Conservation (phyloP, 2,113 vertebrate species). For the Cyprinus carpio region DNA sequence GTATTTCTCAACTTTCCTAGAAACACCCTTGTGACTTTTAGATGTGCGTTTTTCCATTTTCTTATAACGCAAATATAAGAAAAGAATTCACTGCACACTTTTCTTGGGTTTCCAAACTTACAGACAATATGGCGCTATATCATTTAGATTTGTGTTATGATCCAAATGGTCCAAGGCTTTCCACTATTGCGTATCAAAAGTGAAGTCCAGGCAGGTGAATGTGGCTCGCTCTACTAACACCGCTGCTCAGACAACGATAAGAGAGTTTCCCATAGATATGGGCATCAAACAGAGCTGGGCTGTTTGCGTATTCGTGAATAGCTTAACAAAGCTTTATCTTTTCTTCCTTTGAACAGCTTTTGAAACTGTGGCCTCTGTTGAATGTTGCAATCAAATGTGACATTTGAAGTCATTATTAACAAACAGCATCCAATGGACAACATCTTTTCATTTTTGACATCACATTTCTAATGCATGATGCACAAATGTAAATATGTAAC, state of each 20-base stretch:
- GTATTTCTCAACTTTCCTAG: no score
- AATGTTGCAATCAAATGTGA: no score
- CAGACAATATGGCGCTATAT: not conserved
- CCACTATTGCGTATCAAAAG: not conserved
- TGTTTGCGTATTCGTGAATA: not conserved
- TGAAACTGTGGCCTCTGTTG: not conserved
- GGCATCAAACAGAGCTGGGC: not conserved
- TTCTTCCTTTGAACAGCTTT: not conserved
- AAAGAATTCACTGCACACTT: no score
- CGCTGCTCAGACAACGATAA: not conserved
- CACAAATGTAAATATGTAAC: not conserved
- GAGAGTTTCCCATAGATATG: not conserved
- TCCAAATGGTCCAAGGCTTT: not conserved
- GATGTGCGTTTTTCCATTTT: no score
- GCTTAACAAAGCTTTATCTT: not conserved
- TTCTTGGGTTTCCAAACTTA: no score
- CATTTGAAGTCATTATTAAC: not conserved
- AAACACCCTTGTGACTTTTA: no score
- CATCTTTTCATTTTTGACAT: not conserved
- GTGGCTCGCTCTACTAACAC: not conserved
- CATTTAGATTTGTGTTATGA: not conserved
- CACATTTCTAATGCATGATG: not conserved
- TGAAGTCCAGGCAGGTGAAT: not conserved
- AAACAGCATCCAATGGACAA: not conserved
- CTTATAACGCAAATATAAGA: no score